Conservation (phyloP, 2,113 vertebrate genomes). For the Embiotoca jacksoni region DNA sequence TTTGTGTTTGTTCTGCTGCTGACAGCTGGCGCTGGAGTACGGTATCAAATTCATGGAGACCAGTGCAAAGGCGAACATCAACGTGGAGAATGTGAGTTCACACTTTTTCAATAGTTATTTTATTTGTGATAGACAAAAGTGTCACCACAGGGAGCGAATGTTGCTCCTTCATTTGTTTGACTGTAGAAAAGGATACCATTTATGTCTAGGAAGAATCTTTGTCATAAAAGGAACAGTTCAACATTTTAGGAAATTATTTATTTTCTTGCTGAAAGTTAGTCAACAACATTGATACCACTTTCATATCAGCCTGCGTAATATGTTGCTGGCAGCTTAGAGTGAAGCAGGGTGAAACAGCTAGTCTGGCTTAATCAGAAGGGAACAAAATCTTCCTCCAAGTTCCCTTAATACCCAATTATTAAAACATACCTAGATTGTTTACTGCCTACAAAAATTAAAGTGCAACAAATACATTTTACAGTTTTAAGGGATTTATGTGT, state of each 20-base stretch:
- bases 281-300: neutral
- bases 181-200: neutral
- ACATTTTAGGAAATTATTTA: neutral
- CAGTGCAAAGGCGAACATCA: constrained; percentile 98
- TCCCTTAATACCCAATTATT: too few species aligned
- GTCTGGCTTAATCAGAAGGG: neutral
- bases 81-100: constrained; percentile 95
- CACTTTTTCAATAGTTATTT: neutral
- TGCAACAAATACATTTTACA: too few species aligned
- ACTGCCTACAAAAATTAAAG: too few species aligned
- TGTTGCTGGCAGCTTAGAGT: neutral
- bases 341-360: neutral
- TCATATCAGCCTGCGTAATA: neutral
- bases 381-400: too few species aligned
- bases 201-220: neutral
- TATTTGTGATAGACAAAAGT: too few species aligned
- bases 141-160: too few species aligned
- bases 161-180: neutral
- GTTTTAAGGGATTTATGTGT: too few species aligned
- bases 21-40: constrained; percentile 93
- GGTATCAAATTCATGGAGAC: constrained; percentile 99
- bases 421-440: too few species aligned
- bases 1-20: constrained; percentile 38
- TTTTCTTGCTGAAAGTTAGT: neutral
- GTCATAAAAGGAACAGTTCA: neutral